Percentiles rank a stretch among this genome's conserved stretches.
phyloP scores from a whole-genome alignment of 1,140 invertebrate genomes.

The Dreissena rostriformis region DNA sequence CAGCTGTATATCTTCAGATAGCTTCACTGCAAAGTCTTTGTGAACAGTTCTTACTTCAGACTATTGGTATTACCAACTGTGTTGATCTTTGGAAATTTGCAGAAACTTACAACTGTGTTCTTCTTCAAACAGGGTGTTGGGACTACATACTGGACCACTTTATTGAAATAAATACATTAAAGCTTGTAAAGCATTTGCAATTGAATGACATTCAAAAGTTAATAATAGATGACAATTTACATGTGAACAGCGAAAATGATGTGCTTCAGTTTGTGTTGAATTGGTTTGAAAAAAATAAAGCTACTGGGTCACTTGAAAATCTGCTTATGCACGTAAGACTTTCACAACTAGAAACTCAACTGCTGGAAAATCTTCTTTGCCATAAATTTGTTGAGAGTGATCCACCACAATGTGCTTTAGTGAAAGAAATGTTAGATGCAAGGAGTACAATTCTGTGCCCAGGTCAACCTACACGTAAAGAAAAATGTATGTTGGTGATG shows the following conservation, averaged over 20 bases:
- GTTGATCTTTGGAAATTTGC: conserved; percentile 56
- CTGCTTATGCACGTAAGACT: conserved; percentile 45
- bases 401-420: conserved; percentile 10
- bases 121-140: conserved; percentile 27
- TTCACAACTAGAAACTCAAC: conserved; percentile 16
- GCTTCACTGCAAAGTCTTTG: conserved; percentile 30
- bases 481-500: conserved; percentile 44
- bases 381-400: not conserved
- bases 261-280: conserved; percentile 53
- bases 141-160: conserved; percentile 47
- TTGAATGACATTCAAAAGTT: conserved; percentile 33
- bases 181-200: conserved; percentile 40
- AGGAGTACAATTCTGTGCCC: not conserved
- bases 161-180: conserved; percentile 19
- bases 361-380: not conserved
- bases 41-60: conserved; percentile 48
- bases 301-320: conserved; percentile 13
- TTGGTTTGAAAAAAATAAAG: conserved; percentile 43
- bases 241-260: conserved; percentile 45
- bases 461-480: conserved; percentile 27
- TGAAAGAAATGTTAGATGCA: not conserved
- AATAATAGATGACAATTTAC: conserved; percentile 53
- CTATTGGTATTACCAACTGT: conserved; percentile 49
- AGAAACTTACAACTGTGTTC: conserved; percentile 22
- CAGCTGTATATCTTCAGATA: conserved; percentile 56